Conservation (phyloP, 2,888 invertebrate species). For the Trilocha varians region DNA sequence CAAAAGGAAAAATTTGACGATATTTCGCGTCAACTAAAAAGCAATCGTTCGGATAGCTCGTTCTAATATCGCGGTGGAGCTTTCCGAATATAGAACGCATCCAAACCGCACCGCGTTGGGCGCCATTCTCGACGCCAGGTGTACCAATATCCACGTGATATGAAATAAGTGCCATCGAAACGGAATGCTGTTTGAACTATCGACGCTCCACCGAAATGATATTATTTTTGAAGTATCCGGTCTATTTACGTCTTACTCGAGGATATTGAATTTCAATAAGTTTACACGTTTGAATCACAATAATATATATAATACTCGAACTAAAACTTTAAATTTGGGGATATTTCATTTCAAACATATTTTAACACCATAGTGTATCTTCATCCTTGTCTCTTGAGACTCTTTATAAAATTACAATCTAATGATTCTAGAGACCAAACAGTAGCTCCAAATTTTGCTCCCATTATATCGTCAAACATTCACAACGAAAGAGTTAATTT, state of each 20-base stretch:
- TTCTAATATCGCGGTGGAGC: slow-evolving; percentile 11
- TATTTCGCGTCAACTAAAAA: slow-evolving; percentile 8
- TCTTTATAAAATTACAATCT: no score
- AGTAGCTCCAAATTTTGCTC: no score
- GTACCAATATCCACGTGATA: slow-evolving; percentile 25
- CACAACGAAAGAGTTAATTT: slow-evolving; percentile 2
- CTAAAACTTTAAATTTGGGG: no score
- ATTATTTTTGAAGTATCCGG: slow-evolving; percentile 24
- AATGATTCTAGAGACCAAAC: no score
- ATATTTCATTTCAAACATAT: no score
- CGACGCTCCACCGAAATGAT: slow-evolving; percentile 27
- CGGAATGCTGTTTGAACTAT: slow-evolving; percentile 46
- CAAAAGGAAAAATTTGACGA: not conserved
- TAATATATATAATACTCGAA: no score
- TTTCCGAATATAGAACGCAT: slow-evolving; percentile 23
- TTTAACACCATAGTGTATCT: no score
- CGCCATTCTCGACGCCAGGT: slow-evolving; percentile 37
- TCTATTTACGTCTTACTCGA: slow-evolving; percentile 2
- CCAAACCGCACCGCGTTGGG: slow-evolving; percentile 20
- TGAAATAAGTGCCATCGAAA: slow-evolving; percentile 36
- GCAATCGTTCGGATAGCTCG: slow-evolving; percentile 16
- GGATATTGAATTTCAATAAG: not conserved
- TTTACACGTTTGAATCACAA: no score
- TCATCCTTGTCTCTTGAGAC: no score
- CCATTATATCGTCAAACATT: not conserved